phyloP scores from a whole-genome alignment of 2,888 invertebrate genomes.

The Amphipyra tragopoginis region DNA sequence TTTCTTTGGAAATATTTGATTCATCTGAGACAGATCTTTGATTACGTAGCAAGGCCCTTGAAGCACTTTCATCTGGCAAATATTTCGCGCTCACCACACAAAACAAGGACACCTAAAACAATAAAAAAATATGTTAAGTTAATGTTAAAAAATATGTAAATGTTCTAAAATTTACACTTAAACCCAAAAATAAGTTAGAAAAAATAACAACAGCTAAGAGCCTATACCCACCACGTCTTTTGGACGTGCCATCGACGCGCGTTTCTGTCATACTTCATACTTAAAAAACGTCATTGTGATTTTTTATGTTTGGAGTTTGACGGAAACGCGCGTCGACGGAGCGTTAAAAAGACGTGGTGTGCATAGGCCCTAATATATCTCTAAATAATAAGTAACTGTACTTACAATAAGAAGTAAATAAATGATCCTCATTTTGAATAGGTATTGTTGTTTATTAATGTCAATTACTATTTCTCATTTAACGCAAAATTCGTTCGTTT shows the following conservation, averaged over 20 bases:
- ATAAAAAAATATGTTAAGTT: slow-evolving; percentile 12
- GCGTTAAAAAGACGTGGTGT: too few species aligned
- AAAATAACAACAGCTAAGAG: too few species aligned
- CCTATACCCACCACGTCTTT: too few species aligned
- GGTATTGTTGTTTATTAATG: slow-evolving; percentile 52
- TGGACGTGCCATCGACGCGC: too few species aligned
- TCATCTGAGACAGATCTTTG: slow-evolving; percentile 72
- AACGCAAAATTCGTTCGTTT: slow-evolving; percentile 84
- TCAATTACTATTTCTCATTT: slow-evolving; percentile 61
- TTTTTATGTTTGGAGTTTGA: too few species aligned
- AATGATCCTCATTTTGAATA: slow-evolving; percentile 79
- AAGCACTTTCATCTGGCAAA: slow-evolving; percentile 76
- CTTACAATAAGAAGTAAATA: slow-evolving; percentile 82
- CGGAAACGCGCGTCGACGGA: too few species aligned
- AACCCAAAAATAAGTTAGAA: too few species aligned
- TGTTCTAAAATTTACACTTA: too few species aligned
- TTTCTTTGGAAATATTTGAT: slow-evolving; percentile 67
- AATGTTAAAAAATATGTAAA: too few species aligned
- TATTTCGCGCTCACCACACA: slow-evolving; percentile 83
- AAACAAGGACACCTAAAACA: slow-evolving; percentile 80
- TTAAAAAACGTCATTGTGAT: too few species aligned
- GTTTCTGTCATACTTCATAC: too few species aligned
- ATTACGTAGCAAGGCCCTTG: slow-evolving; percentile 65
- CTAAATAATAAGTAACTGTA: slow-evolving; percentile 47
- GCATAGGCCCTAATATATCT: too few species aligned